phyloP scores from a whole-genome alignment of 2,888 invertebrate genomes.

The Hoplodrina blanda region DNA sequence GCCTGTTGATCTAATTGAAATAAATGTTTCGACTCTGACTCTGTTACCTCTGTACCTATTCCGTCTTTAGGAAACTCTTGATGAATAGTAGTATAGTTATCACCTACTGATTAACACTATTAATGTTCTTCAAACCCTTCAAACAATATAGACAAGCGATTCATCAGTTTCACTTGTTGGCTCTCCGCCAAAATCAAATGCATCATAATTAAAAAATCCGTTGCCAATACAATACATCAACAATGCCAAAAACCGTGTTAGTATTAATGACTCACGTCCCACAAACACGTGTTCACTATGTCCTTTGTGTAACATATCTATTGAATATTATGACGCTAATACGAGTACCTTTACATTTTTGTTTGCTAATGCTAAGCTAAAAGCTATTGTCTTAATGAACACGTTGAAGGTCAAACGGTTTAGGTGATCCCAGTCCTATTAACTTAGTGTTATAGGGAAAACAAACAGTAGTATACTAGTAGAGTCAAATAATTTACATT shows the following conservation, averaged over 20 bases:
- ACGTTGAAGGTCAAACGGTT: conserved; percentile 63
- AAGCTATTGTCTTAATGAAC: conserved; percentile 62
- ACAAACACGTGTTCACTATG: conserved; percentile 87
- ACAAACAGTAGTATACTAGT: too few relatives aligned
- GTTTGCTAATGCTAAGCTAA: conserved; percentile 45
- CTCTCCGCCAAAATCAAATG: conserved; percentile 79
- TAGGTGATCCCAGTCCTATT: not conserved
- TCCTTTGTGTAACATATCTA: conserved; percentile 79
- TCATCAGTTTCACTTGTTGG: conserved; percentile 78
- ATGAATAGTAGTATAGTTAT: not conserved
- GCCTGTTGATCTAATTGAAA: too few relatives aligned
- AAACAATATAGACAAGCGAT: conserved; percentile 53
- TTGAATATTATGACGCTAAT: conserved; percentile 67
- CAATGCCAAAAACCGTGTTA: conserved; percentile 84
- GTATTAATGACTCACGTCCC: conserved; percentile 89
- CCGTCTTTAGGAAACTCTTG: not conserved
- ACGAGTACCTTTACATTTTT: conserved; percentile 55
- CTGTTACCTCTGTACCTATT: not conserved
- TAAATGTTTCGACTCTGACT: too few relatives aligned
- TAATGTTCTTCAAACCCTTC: conserved; percentile 38
- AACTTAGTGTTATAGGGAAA: too few relatives aligned
- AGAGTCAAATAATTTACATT: too few relatives aligned
- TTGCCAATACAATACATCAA: conserved; percentile 87
- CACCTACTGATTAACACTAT: not conserved
- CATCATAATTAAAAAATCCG: conserved; percentile 76